Percentiles rank a stretch among this genome's conserved stretches.
Evolutionary conservation across 2,113 vertebrate genomes (phyloP).

Genomic region (Coturnix japonica): DNA sequence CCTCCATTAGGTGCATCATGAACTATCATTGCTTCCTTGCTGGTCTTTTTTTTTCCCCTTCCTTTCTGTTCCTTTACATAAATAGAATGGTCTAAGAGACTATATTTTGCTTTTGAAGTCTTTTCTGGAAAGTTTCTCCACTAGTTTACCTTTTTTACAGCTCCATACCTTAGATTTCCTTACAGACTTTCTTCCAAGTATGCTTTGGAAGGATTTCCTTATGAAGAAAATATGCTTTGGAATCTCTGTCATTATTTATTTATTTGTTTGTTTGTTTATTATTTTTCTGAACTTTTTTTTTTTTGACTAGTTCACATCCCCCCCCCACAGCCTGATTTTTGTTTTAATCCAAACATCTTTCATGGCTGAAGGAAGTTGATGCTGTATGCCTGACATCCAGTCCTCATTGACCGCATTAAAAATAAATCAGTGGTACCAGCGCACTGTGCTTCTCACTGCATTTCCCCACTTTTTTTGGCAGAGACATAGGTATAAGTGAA

Average conservation of each 20-base stretch:
- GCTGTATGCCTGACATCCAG: background rate
- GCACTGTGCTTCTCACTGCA: background rate
- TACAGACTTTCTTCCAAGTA: background rate
- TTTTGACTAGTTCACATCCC: background rate
- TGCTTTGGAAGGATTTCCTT: too few relatives aligned
- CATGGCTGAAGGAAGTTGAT: background rate
- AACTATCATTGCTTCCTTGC: background rate
- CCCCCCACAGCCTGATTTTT: background rate
- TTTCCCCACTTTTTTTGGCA: background rate
- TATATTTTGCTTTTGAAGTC: background rate
- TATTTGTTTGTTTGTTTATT: background rate
- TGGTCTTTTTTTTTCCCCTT: background rate
- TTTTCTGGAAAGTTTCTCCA: slow-evolving; percentile 12
- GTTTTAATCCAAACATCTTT: background rate
- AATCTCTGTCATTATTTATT: background rate
- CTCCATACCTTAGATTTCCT: background rate
- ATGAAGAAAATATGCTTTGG: background rate
- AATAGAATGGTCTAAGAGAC: background rate
- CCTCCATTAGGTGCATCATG: slow-evolving; percentile 2
- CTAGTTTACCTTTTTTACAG: background rate
- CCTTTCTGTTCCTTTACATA: background rate
- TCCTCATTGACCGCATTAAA: background rate
- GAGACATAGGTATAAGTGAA: background rate
- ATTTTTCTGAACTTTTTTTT: background rate
- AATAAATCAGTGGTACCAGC: background rate